Percentiles rank a stretch among this genome's conserved stretches.
Conservation (phyloP, 1,140 invertebrate species). For the Drosophila bocki region DNA sequence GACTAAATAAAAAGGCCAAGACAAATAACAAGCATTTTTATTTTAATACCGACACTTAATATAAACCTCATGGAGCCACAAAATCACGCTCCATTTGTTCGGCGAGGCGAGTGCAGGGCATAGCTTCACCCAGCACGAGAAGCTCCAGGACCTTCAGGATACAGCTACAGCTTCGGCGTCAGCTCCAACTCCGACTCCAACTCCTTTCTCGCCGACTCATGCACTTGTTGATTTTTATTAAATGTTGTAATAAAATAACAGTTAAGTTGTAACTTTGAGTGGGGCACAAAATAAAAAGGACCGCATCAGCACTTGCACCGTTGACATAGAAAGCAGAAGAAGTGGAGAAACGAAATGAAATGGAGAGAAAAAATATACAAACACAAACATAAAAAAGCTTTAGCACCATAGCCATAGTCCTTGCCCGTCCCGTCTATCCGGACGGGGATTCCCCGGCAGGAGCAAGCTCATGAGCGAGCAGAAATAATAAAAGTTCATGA, state of each 20-base stretch:
- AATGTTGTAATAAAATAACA: slow-evolving; percentile 85
- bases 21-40: slow-evolving; percentile 82
- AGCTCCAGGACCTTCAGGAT: slow-evolving; percentile 19
- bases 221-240: slow-evolving; percentile 85
- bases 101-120: slow-evolving; percentile 41
- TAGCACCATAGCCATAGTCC: slow-evolving; percentile 20
- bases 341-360: slow-evolving; percentile 16
- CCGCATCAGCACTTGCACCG: slow-evolving; percentile 51
- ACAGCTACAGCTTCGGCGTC: neutral
- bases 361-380: slow-evolving; percentile 29
- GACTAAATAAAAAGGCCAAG: slow-evolving; percentile 75
- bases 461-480: slow-evolving; percentile 60
- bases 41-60: slow-evolving; percentile 82
- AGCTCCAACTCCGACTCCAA: neutral
- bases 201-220: slow-evolving; percentile 72
- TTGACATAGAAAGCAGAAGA: slow-evolving; percentile 28
- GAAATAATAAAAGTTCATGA: slow-evolving; percentile 78
- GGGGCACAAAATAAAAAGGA: slow-evolving; percentile 73
- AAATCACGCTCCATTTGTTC: slow-evolving; percentile 83
- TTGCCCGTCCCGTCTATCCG: neutral
- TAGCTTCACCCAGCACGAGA: too few relatives aligned
- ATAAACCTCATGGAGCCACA: slow-evolving; percentile 83
- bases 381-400: slow-evolving; percentile 49
- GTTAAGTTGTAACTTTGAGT: slow-evolving; percentile 84
- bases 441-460: slow-evolving; percentile 39